Percentiles rank a stretch among this genome's conserved stretches.
Evolutionary conservation across 2,113 vertebrate species (phyloP).

Genomic region (Eudyptes chrysolophus): DNA sequence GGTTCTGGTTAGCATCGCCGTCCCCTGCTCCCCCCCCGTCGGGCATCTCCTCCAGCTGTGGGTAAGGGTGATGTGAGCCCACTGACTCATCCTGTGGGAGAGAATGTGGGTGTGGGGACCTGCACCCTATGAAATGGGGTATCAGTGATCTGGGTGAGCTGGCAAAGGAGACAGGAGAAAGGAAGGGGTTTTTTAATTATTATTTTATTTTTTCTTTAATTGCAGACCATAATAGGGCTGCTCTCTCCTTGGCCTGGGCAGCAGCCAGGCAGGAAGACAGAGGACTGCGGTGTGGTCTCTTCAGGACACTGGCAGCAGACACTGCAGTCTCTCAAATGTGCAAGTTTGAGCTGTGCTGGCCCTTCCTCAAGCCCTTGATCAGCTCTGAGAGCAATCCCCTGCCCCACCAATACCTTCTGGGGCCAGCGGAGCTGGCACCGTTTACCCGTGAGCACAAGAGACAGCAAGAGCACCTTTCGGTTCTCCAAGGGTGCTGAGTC

Average conservation of each 20-base stretch:
- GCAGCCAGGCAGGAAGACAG: background rate
- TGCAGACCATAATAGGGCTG: background rate
- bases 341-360: background rate
- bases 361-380: background rate
- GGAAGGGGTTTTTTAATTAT: background rate
- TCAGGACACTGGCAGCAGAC: background rate
- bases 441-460: background rate
- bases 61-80: background rate
- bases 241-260: background rate
- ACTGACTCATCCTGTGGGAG: rapidly evolving
- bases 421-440: rapidly evolving
- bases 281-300: background rate
- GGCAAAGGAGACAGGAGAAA: background rate
- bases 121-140: background rate
- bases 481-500: background rate
- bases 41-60: background rate
- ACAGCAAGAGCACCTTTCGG: background rate
- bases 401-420: background rate
- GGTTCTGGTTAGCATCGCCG: background rate
- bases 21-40: background rate
- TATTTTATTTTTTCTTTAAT: background rate
- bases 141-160: background rate
- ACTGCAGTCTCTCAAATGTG: background rate
- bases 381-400: background rate
- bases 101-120: background rate